Evolutionary conservation across 64 coral and sea anemone genomes (phyloP), one percentile per base, ranked within the genome.

Genomic region (Montipora sp.): DNA sequence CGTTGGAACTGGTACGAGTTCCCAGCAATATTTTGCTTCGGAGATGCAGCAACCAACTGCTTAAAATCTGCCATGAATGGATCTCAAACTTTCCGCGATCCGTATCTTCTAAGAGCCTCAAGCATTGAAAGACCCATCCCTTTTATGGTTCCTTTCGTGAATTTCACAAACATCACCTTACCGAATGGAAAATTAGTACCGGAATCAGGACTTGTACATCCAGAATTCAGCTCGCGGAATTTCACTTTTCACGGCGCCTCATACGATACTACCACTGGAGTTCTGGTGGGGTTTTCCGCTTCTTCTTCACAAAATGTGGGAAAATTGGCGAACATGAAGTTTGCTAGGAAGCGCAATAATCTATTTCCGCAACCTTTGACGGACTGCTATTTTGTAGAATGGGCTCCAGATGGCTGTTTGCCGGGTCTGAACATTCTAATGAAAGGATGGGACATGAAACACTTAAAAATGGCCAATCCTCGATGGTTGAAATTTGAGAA

Each of bases 371-470:
- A 55, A 55, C 51, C 51, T 55, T 9, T 55, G 9, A 55, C 51
- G 51, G 51, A 55, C 5, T 55, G 51, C 51, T 55, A 55, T 9
- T 55, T 55, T 55, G 51, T 55, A 55, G 51, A 55, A 55, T 55
- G 51, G 51, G 51, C 51, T 55, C 51, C 51, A 5, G 51, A 55
- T 55, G 51, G 51, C 5, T 55, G 51, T 55, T 14, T 71, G 8
- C 67, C 67, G 15, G 67, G 67, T 71, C 15, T 71, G 67, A 71
- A 71, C 67, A 71, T 71, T 71, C 15, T 71, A 71, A 71, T 71
- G 67, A 71, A 71, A 71, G 67, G 67, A 71, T 71, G 67, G 67
- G 67, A 71, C 67, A 71, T 71, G 67, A 71, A 55, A 55, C 51
- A 9, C 51, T 55, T 55, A 55, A 55, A 55, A 55, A 55, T 55